phyloP scores from a whole-genome alignment of 2,797 vertebrate genomes.

The Microtus agrestis region DNA sequence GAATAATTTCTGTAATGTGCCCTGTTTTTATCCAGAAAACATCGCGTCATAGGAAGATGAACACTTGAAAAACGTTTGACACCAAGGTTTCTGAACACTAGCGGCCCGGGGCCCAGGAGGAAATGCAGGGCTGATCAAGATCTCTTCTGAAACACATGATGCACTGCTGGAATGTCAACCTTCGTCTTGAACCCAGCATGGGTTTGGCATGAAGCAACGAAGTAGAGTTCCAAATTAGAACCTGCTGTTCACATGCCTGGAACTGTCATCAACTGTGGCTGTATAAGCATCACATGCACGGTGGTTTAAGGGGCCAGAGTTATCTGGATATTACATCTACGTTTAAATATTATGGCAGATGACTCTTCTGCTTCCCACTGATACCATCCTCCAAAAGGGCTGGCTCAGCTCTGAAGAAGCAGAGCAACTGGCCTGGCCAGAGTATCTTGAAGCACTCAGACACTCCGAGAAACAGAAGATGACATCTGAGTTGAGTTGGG shows the following conservation, averaged over 20 bases:
- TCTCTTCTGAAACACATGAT: not conserved
- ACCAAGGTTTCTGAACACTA: not conserved
- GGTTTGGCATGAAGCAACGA: not conserved
- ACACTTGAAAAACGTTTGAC: not conserved
- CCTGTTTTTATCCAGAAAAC: slow-evolving; percentile 15
- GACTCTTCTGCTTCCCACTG: not conserved
- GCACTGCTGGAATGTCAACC: slow-evolving; percentile 28
- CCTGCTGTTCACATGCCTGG: slow-evolving; percentile 47
- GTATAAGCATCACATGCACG: slow-evolving; percentile 16
- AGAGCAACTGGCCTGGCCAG: not conserved
- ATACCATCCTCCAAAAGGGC: not conserved
- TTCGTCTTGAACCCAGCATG: slow-evolving; percentile 45
- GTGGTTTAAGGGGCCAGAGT: slow-evolving; percentile 38
- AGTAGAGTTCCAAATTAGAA: slow-evolving; percentile 67
- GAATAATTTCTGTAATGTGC: not conserved
- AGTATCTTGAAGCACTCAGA: not conserved
- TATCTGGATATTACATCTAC: slow-evolving; percentile 37
- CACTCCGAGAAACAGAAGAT: slow-evolving; percentile 4
- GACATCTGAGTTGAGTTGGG: not conserved
- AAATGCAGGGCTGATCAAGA: slow-evolving; percentile 39
- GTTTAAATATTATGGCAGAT: slow-evolving; percentile 53
- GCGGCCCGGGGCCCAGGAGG: not conserved
- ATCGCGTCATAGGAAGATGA: not conserved
- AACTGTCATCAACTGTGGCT: slow-evolving; percentile 49
- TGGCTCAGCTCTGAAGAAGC: slow-evolving; percentile 29